These are phyloP conservation scores for Diphyllodes magnificus DNA, from an alignment of 2,113 vertebrate genomes.

Conservation along the genomic window DNA sequence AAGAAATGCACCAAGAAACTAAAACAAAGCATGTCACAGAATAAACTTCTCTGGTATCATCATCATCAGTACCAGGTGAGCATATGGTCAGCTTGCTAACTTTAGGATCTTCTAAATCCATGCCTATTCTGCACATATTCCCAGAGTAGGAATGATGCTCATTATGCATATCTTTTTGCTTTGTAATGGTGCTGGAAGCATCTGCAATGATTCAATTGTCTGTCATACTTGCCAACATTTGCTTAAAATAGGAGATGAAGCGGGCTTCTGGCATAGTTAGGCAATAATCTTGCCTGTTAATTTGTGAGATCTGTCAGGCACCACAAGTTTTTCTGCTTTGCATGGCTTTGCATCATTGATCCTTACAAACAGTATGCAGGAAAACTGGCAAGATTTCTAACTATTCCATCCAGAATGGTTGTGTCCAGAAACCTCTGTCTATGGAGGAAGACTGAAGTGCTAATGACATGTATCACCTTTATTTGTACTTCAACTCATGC, in stretches of 20 bases:
- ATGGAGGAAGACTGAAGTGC: not conserved
- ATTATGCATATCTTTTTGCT: not conserved
- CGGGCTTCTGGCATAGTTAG: not conserved
- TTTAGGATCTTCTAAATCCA: not conserved
- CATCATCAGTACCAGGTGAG: not conserved
- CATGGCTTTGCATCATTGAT: not conserved
- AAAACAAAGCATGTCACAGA: not conserved
- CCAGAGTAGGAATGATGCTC: not conserved
- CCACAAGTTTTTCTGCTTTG: not conserved
- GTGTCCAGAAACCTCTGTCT: not conserved
- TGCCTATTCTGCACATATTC: not conserved
- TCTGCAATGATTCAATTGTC: not conserved
- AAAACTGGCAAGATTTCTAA: not conserved
- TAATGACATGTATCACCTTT: not conserved
- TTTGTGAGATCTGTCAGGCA: not conserved
- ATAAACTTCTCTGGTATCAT: not conserved
- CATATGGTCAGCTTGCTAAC: not conserved
- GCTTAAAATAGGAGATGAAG: not conserved
- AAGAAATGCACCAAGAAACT: not conserved
- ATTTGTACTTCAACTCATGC: not conserved
- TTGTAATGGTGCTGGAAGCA: not conserved
- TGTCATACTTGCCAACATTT: not conserved
- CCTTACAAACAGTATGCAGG: not conserved
- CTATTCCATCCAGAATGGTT: not conserved
- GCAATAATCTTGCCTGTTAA: not conserved